These are phyloP conservation scores for Gymnothorax reevesii DNA, from an alignment of 2,797 vertebrate species.

Conservation along the genomic window DNA sequence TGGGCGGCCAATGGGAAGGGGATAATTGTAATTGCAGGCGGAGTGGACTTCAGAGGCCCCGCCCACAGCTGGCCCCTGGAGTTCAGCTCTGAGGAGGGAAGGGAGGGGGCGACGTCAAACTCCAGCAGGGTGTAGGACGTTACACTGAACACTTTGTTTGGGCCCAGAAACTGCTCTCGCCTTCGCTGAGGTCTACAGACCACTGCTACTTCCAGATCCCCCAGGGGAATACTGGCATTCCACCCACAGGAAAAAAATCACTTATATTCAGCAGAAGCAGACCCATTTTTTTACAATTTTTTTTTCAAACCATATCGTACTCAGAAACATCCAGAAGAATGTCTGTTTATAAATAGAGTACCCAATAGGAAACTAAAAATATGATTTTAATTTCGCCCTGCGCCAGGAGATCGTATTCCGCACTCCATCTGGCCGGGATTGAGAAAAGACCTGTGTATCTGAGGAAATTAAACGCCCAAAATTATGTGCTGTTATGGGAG, in stretches of 20 bases:
- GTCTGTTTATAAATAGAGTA: constrained; percentile 39
- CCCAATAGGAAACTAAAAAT: constrained; percentile 23
- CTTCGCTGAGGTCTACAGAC: constrained; percentile 63
- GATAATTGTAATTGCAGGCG: no score
- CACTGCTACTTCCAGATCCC: constrained; percentile 64
- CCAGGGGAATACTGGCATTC: constrained; percentile 63
- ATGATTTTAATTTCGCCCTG: neutral
- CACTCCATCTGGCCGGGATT: no score
- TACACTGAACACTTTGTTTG: neutral
- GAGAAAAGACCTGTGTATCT: neutral
- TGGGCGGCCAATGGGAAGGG: neutral
- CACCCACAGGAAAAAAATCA: constrained; percentile 26
- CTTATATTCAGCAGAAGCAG: constrained; percentile 44
- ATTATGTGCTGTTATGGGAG: neutral
- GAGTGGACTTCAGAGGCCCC: no score
- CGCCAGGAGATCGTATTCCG: neutral
- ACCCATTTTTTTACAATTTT: neutral
- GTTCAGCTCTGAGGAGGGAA: no score
- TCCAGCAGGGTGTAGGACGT: no score
- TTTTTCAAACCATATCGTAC: neutral
- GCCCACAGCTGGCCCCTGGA: no score
- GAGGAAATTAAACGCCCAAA: constrained; percentile 9
- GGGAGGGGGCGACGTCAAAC: no score
- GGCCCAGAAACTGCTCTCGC: constrained; percentile 28
- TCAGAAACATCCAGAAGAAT: constrained; percentile 19